phyloP scores from a whole-genome alignment of 2,888 invertebrate genomes.

The Suillia variegata region DNA sequence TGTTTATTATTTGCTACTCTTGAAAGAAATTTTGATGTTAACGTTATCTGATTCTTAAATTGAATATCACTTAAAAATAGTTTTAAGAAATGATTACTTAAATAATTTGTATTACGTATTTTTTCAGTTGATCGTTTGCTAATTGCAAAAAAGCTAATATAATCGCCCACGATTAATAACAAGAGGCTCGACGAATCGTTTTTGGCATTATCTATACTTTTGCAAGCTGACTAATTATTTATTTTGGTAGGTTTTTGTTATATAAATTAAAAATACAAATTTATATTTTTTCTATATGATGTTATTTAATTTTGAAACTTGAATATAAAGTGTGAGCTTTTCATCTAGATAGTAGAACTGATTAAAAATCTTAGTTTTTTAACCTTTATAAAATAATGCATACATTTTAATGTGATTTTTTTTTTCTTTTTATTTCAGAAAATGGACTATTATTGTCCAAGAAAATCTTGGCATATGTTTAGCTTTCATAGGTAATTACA shows the following conservation, averaged over 20 bases:
- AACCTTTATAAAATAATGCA: not conserved
- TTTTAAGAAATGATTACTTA: not conserved
- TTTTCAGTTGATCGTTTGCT: no score
- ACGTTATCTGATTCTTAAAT: not conserved
- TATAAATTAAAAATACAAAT: no score
- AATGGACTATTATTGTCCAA: no score
- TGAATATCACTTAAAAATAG: not conserved
- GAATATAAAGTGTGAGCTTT: constrained; percentile 31
- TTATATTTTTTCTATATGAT: constrained; percentile 19
- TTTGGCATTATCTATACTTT: no score
- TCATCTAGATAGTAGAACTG: constrained; percentile 41
- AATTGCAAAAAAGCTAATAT: no score
- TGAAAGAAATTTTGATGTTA: constrained; percentile 15
- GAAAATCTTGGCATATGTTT: no score
- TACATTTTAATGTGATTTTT: not conserved
- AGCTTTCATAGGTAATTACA: no score
- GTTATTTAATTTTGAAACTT: constrained; percentile 29
- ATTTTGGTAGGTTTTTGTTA: no score
- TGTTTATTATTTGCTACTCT: constrained; percentile 17
- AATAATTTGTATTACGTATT: no score
- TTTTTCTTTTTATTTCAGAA: not conserved
- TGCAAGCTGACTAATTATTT: no score
- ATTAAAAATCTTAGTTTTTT: constrained; percentile 12
- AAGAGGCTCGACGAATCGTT: no score
- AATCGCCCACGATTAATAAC: no score